These are phyloP conservation scores for Perodicticus potto DNA, from an alignment of 2,797 vertebrate genomes.

Conservation along the genomic window DNA sequence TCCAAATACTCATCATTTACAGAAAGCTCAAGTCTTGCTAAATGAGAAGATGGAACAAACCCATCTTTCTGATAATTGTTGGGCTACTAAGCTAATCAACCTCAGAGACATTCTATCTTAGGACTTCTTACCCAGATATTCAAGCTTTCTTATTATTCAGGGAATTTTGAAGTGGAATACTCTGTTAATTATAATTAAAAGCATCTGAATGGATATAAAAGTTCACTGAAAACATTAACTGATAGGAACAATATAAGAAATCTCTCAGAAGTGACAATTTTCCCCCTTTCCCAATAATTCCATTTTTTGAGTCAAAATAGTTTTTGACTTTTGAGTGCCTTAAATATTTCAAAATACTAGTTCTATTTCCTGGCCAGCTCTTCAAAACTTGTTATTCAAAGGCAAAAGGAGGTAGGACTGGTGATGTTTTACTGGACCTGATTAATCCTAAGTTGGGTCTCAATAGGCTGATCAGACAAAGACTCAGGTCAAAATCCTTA, in stretches of 20 bases:
- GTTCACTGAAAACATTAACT: neutral
- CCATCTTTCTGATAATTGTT: neutral
- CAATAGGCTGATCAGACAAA: neutral
- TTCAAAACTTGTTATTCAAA: slow-evolving; percentile 15
- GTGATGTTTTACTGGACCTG: neutral
- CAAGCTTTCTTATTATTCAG: neutral
- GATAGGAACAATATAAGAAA: neutral
- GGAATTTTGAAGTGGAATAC: slow-evolving; percentile 9
- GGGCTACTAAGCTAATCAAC: neutral
- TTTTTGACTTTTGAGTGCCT: slow-evolving; percentile 52
- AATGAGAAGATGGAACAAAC: neutral
- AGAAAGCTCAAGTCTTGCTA: slow-evolving; percentile 40
- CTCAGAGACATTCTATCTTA: neutral
- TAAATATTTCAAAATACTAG: slow-evolving; percentile 26
- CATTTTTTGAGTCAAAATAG: slow-evolving; percentile 25
- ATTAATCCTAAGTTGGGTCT: neutral
- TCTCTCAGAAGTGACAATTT: neutral
- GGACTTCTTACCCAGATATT: neutral
- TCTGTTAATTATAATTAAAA: neutral
- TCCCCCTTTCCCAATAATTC: neutral
- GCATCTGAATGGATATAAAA: neutral
- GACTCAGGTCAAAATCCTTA: neutral
- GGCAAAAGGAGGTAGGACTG: neutral
- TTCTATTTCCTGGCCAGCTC: neutral
- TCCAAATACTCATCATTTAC: neutral